phyloP scores from a whole-genome alignment of 1,140 invertebrate species.

The Campoletis sonorensis region DNA sequence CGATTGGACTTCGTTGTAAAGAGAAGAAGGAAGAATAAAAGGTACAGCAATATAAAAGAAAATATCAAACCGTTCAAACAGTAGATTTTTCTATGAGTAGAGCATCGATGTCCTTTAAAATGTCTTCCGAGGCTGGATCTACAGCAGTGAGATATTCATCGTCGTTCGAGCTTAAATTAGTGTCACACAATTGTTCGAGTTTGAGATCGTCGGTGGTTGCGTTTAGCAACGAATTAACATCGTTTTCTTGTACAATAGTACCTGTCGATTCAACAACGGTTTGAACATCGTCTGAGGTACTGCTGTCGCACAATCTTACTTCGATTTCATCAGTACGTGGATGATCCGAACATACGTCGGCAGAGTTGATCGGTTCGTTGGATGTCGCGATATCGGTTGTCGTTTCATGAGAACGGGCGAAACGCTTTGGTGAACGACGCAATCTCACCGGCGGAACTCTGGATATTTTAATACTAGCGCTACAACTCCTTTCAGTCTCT shows the following conservation, averaged over 20 bases:
- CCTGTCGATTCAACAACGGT: neutral
- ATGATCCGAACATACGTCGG: neutral
- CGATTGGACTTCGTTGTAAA: neutral
- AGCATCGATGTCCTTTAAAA: conserved; percentile 73
- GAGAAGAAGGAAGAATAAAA: neutral
- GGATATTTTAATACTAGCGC: neutral
- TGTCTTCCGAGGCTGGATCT: conserved; percentile 67
- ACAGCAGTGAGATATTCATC: conserved; percentile 59
- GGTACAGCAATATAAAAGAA: neutral
- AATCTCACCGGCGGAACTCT: conserved; percentile 64
- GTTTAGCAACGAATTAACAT: neutral
- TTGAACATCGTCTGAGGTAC: conserved; percentile 56
- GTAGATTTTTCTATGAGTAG: conserved; percentile 61
- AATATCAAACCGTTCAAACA: conserved; percentile 42
- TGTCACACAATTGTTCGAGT: conserved; percentile 49
- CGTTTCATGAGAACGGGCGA: conserved; percentile 19
- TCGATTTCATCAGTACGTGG: conserved; percentile 56
- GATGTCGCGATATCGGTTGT: neutral
- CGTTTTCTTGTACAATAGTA: neutral
- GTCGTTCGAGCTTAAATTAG: conserved; percentile 49
- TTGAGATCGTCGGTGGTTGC: conserved; percentile 40
- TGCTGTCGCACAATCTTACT: conserved; percentile 68
- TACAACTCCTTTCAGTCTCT: conserved; percentile 24
- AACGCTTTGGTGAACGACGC: conserved; percentile 52
- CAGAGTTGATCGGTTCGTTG: neutral